phyloP scores from a whole-genome alignment of 1,140 invertebrate genomes.

The Drosophila repleta region DNA sequence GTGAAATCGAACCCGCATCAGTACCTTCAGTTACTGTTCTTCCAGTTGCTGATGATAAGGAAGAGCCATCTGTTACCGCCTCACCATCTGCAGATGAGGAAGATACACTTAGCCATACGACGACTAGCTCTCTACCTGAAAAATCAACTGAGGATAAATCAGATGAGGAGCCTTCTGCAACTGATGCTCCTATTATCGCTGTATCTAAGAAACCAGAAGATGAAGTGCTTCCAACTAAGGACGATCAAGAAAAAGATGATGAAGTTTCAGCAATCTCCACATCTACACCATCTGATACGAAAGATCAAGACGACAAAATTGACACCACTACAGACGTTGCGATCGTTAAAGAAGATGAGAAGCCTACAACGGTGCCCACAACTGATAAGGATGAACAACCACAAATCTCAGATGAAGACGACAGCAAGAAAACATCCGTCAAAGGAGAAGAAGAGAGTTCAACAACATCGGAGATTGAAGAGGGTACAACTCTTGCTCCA shows the following conservation, averaged over 20 bases:
- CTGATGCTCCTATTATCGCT: conserved; percentile 10
- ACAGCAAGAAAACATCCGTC: conserved; percentile 5
- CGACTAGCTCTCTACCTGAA: conserved; percentile 7
- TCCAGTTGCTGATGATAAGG: conserved; percentile 12
- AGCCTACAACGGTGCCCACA: background rate
- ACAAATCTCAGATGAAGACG: background rate
- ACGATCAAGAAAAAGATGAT: background rate
- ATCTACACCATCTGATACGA: conserved; percentile 14
- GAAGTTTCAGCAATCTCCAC: conserved; percentile 13
- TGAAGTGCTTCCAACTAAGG: conserved; percentile 1
- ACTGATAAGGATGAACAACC: background rate
- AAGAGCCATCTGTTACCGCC: conserved; percentile 9
- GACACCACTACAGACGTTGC: conserved; percentile 5
- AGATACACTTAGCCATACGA: conserved; percentile 11
- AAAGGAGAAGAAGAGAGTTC: background rate
- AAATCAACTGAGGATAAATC: conserved; percentile 25
- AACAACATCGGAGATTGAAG: conserved; percentile 1
- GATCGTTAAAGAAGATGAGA: conserved; percentile 1
- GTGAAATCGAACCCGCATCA: conserved; percentile 15
- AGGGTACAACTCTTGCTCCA: conserved; percentile 10
- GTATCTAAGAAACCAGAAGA: conserved; percentile 25
- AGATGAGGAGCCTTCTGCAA: conserved; percentile 11
- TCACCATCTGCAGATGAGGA: conserved; percentile 21
- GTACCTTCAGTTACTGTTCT: conserved; percentile 9
- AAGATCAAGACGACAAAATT: conserved; percentile 12